Percentiles rank a stretch among this genome's conserved stretches.
Evolutionary conservation across 1,140 invertebrate genomes (phyloP).

Genomic region (Adelges cooleyi): DNA sequence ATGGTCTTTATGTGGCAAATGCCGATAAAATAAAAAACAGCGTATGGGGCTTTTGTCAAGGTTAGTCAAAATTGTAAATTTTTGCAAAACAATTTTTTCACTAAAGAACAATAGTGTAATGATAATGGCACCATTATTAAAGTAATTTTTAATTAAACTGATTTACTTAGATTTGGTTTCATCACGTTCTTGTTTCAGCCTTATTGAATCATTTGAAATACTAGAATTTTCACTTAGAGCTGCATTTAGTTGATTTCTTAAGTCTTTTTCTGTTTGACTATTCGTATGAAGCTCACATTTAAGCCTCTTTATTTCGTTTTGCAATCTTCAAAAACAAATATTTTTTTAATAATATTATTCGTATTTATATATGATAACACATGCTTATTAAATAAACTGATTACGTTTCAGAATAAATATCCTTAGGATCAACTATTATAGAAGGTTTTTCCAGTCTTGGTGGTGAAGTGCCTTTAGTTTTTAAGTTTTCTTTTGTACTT

Average conservation of each 20-base stretch:
- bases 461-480: conserved; percentile 10
- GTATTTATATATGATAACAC: conserved; percentile 6
- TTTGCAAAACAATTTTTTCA: no score
- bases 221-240: conserved; percentile 56
- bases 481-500: conserved; percentile 8
- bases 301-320: conserved; percentile 60
- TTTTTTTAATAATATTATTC: conserved; percentile 17
- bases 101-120: no score
- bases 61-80: no score
- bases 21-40: no score
- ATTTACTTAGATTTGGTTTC: conserved; percentile 60
- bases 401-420: conserved; percentile 22
- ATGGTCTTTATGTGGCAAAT: no score
- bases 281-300: conserved; percentile 64
- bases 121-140: no score
- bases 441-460: conserved; percentile 5
- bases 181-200: conserved; percentile 71
- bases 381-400: not conserved
- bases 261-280: conserved; percentile 69
- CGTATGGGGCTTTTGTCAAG: no score
- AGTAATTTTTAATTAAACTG: no score
- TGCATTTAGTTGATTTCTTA: conserved; percentile 63
- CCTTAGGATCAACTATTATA: conserved; percentile 16
- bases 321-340: conserved; percentile 42
- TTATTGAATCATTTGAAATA: conserved; percentile 58